Evolutionary conservation across 2,797 vertebrate genomes (phyloP), one percentile per base, ranked within the genome.

Genomic region (Serranus cabrilla): DNA sequence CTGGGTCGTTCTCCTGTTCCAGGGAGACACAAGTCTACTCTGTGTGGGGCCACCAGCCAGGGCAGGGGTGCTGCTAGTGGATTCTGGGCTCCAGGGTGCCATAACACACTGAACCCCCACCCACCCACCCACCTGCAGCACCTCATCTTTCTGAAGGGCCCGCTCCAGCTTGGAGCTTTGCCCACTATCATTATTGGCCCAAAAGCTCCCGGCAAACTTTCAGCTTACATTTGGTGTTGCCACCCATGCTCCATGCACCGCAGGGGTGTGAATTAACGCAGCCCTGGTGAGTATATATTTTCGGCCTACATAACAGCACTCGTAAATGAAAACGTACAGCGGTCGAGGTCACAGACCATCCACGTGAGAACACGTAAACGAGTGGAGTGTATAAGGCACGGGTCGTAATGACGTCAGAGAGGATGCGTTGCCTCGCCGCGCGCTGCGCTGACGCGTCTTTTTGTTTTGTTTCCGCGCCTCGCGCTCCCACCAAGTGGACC

Each of bases 301-400:
- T 87, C 79, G 73, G 86, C 93, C 90, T 84, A 85, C 78, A 69
- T 84, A 78, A 88, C 92, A 84, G 83, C 90, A 90, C 93, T 93
- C 88, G 67, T 87, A 91, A 94, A 94, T 92, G 86, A 93, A 91
- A 93, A 93, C 91, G 70, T 93, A 94, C 91, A 92, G 92, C 84
- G 86, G 91, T 92, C 90, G 84, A 94, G 93, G 89, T 93, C 89
- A 93, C 89, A 54, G 88, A 92, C 90, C 90, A 86, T 91, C 94
- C 91, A 93, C 89, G 91, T 92, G 93, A 93, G 90, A 91, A 94
- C 93, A 94, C 94, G 94, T 95, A 95, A 95, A 95, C 94, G 93
- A 94, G 94, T 93, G 93, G 93, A 93, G 91, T 93, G 90, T 93
- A 93, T 96, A 96, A 96, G 95, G 95, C 95, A 96, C 95, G 93